Base-by-base conservation (phyloP, 1,140 invertebrate species). In the Copidosoma floridanum region DNA sequence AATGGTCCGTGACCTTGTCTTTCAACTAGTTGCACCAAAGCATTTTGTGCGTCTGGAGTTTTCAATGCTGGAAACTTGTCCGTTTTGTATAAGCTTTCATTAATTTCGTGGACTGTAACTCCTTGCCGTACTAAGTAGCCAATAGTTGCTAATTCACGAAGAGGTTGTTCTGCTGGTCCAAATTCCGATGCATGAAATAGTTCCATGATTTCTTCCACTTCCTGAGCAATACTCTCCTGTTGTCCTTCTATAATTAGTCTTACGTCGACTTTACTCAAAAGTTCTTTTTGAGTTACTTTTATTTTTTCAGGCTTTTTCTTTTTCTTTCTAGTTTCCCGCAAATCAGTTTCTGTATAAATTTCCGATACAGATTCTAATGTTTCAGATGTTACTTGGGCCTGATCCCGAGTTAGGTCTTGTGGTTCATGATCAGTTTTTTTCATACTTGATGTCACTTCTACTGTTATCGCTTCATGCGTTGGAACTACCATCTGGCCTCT, bases 131-230 rank as follows among this genome's bases (percentile, higher is more conserved):
- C 74, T 58, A 93, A 80, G 66, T 88, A 87, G 23, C 89, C 89
- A 58, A 94, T 90, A 41, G 89, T 89, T 2, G 90, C 91, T 29
- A 94, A 77, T 81, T 94, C 91, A 55, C 88, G 76, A 43, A 93
- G 77, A 2, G 91, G 89, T 23, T 82, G 83, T 78, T 92, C 87
- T 16, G 89, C 90, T 12, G 86, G 85, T 0, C 89, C 90, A 77
- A 93, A 93, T 68, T 92, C 89, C 67, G 85, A 87, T 1, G 85
- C 88, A 63, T 88, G 85, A 7, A 92, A 82, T 1, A 86, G 79
- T 68, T 92, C 85, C 61, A 93, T 82, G 23, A 90, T 79, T 74
- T 91, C 85, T 65, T 88, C 85, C 18, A 93, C 85, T 78, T 92
- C 89, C 38, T 85, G 82, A 18, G 85, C 84, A 71, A 87, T 84